phyloP scores from a whole-genome alignment of 2,113 vertebrate species.

The Puntigrus tetrazona region DNA sequence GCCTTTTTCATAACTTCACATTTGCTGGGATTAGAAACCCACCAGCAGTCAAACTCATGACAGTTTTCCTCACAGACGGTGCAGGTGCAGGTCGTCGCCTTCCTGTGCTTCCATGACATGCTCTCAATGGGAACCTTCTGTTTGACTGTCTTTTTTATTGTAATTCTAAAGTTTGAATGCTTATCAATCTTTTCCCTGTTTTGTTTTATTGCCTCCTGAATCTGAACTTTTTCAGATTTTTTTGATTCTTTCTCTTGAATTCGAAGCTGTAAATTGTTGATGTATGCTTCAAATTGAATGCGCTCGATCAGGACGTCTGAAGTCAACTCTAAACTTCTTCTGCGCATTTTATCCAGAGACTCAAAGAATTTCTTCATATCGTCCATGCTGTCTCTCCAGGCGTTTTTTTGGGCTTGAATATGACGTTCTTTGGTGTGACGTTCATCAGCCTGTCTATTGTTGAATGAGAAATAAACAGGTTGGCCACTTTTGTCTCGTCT shows the following conservation, averaged over 20 bases:
- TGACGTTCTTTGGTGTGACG: background rate
- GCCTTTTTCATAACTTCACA: too few relatives aligned
- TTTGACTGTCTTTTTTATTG: background rate
- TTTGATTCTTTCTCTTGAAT: slow-evolving; percentile 16
- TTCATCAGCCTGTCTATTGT: background rate
- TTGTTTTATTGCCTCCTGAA: slow-evolving; percentile 8
- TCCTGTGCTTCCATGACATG: background rate
- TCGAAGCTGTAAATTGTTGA: slow-evolving; percentile 7
- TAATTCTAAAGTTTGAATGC: slow-evolving; percentile 22
- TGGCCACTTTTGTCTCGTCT: background rate
- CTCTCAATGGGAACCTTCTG: slow-evolving; percentile 18
- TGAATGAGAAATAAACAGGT: slow-evolving; percentile 35
- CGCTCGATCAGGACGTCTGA: slow-evolving; percentile 7
- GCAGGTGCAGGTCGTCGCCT: slow-evolving; percentile 27
- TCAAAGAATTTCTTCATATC: slow-evolving; percentile 8
- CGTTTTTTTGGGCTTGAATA: background rate
- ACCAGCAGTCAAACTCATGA: too few relatives aligned
- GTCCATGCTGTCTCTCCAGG: background rate
- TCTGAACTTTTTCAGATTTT: slow-evolving; percentile 15
- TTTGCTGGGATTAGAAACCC: too few relatives aligned
- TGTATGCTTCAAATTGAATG: slow-evolving; percentile 19
- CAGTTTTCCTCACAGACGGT: too few relatives aligned
- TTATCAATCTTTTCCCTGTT: slow-evolving; percentile 33
- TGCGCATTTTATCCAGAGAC: background rate
- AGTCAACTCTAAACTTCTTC: slow-evolving; percentile 30